phyloP scores from a whole-genome alignment of 2,113 vertebrate species.

The Mastomys coucha region DNA sequence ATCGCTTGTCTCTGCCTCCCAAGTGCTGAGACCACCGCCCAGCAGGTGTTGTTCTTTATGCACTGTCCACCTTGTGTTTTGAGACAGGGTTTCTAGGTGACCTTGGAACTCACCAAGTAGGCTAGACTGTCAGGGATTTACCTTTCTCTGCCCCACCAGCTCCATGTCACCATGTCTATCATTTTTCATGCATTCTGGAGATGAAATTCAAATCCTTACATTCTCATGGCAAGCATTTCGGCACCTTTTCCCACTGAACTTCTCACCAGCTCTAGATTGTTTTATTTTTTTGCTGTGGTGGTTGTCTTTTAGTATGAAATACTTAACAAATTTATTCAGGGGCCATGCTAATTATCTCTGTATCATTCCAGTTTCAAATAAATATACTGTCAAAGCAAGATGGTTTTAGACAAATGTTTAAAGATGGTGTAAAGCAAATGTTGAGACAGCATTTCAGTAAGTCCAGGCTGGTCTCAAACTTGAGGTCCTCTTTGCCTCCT shows the following conservation, averaged over 20 bases:
- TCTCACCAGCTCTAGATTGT: background rate
- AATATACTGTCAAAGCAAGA: background rate
- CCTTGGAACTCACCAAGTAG: background rate
- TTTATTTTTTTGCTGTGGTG: background rate
- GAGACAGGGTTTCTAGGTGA: background rate
- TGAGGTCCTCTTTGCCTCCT: background rate
- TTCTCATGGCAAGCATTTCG: background rate
- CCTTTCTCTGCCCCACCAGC: background rate
- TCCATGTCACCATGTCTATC: background rate
- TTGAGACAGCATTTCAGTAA: background rate
- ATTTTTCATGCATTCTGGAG: background rate
- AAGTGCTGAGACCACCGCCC: too few species aligned
- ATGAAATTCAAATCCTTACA: background rate
- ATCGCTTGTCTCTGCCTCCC: too few species aligned
- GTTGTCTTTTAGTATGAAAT: background rate
- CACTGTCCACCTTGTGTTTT: background rate
- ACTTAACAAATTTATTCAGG: background rate
- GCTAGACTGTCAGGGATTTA: background rate
- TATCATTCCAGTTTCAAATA: background rate
- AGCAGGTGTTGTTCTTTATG: background rate
- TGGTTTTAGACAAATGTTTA: background rate
- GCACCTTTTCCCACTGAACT: background rate
- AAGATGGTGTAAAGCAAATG: too few species aligned
- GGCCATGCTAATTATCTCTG: background rate
- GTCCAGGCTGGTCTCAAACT: background rate